Evolutionary conservation across 2,888 invertebrate species (phyloP).

Genomic region (Campoletis raptor): DNA sequence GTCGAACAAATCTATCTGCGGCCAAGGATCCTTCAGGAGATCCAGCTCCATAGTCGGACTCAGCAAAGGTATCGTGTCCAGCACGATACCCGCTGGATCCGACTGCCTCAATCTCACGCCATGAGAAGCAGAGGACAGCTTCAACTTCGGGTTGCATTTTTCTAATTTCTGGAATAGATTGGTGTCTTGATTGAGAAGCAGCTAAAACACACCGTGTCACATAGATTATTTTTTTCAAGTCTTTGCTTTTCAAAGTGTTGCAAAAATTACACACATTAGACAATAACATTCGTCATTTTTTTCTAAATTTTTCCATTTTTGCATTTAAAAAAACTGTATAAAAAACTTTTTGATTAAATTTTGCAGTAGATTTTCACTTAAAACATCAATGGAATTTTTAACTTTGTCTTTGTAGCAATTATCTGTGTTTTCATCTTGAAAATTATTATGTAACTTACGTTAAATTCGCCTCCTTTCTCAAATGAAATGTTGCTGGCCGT

Average conservation of each 20-base stretch:
- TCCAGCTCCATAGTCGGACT: conserved; percentile 79
- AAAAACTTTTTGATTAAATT: neutral
- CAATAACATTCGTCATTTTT: neutral
- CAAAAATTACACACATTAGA: neutral
- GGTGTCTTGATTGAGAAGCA: conserved; percentile 61
- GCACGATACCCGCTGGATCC: conserved; percentile 70
- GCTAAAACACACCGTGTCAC: conserved; percentile 52
- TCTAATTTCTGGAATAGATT: conserved; percentile 74
- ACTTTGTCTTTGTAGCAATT: neutral
- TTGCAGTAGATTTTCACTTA: neutral
- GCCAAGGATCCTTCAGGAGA: conserved; percentile 72
- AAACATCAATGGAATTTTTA: neutral
- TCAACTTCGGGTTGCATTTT: conserved; percentile 80
- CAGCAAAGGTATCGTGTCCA: conserved; percentile 74
- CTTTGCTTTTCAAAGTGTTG: neutral
- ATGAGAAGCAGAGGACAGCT: conserved; percentile 81
- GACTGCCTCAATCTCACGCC: conserved; percentile 81
- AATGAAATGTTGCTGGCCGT: conserved; percentile 84
- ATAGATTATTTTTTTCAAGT: conserved; percentile 14
- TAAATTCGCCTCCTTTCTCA: conserved; percentile 81
- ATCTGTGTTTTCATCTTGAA: neutral
- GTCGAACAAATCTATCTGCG: conserved; percentile 32
- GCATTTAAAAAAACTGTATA: too few relatives aligned
- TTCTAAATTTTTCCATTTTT: too few relatives aligned
- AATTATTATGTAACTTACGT: conserved; percentile 76